Evolutionary conservation across 2,888 invertebrate species (phyloP), one percentile per base, ranked within the genome.

Genomic region (Tanytarsus gracilentus): DNA sequence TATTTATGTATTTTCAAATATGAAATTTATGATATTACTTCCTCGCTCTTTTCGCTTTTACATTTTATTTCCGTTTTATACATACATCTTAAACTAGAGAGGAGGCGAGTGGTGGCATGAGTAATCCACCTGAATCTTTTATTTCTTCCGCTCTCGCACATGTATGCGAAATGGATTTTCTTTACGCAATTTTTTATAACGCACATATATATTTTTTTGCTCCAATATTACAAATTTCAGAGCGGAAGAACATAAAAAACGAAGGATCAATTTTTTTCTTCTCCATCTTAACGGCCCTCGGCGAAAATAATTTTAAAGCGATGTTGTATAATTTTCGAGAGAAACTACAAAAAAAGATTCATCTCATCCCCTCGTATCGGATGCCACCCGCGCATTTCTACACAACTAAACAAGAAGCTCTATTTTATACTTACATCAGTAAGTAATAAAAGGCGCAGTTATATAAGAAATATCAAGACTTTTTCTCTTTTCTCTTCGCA

Each of bases 11-110:
- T 48, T 58, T 58, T 58, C 48, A 58, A 58, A 58, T 58, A 58
- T 58, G 27, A 58, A 58, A 58, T 58, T 58, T 58, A 58, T 58
- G 58, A 58, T 58, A 58, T 58, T 58, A 58, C 58, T 58, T 58
- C 44, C 48, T n/a, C n/a, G n/a, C n/a, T 58, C 29, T 48, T 44
- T 25, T 58, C 25, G 21, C 48, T 44, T 58, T 40, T 58, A 14
- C 48, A 29, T 48, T 18, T 52, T 52, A 16, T 52, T 23, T 26
- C 50, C 52, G 49, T 27, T 52, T 52, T 30, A 27, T 18, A 52
- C 33, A 52, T n/a, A n/a, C n/a, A n/a, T n/a, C n/a, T n/a, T n/a
- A n/a, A n/a, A n/a, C n/a, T n/a, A n/a, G n/a, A n/a, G n/a, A n/a
- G n/a, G n/a, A n/a, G n/a, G n/a, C n/a, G 21, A 21, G 21, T 52